A percentile compares a stretch with the other conserved stretches of the same genome.
Evolutionary conservation across 1,140 invertebrate species (phyloP).

Genomic region (Anadara kagoshimensis): DNA sequence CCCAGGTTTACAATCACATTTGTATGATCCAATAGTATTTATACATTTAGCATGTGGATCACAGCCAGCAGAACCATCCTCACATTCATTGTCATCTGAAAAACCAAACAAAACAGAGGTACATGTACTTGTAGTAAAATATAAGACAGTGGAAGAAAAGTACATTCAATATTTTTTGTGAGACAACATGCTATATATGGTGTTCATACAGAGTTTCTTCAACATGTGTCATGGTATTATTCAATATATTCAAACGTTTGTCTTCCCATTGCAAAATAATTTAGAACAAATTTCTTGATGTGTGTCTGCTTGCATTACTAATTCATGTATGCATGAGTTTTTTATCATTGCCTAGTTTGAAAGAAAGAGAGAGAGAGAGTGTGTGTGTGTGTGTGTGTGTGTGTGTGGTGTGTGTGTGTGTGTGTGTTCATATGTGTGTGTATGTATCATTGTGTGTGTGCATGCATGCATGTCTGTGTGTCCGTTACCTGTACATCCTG

Average conservation of each 20-base stretch:
- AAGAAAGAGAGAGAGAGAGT: no score
- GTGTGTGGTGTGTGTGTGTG: no score
- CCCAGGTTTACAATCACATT: slow-evolving; percentile 69
- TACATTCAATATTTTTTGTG: neutral
- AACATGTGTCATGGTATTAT: no score
- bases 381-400: no score
- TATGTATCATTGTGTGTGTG: neutral
- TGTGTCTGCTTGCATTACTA: no score
- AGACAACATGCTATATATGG: no score
- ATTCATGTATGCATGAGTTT: no score
- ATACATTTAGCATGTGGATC: slow-evolving; percentile 87
- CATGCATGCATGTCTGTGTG: neutral
- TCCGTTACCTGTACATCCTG: slow-evolving; percentile 71
- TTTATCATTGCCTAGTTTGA: no score
- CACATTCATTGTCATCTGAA: slow-evolving; percentile 89
- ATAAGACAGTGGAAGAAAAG: neutral
- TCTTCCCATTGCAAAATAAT: no score
- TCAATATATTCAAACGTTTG: no score
- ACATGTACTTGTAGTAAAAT: neutral
- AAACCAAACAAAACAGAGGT: slow-evolving; percentile 6
- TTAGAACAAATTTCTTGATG: no score
- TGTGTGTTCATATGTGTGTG: neutral
- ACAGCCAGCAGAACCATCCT: slow-evolving; percentile 84
- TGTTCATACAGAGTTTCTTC: no score
- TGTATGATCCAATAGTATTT: slow-evolving; percentile 79